Base-by-base conservation (phyloP, 2,113 vertebrate genomes). In the Numenius arquata region DNA sequence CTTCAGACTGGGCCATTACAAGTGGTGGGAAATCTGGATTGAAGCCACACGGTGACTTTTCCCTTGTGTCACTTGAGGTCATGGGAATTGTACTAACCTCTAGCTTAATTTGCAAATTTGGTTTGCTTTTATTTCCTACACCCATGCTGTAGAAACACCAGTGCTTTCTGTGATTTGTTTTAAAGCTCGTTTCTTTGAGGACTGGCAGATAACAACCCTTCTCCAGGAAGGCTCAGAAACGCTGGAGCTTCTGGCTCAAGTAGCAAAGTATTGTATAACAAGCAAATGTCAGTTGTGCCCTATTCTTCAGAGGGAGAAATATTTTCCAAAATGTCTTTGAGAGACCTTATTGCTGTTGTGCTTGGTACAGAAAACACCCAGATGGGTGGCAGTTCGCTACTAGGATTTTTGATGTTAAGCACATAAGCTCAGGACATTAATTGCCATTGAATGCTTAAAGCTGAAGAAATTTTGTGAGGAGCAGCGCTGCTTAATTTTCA, bases 271-370 rank as follows among this genome's bases (percentile, higher is more conserved):
- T 65, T 87, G 29, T 29, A 41, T 38, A 67, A 45, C 38, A 47
- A 71, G 30, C 25, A n/a, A 27, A 14, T 14, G 11, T 1, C 66
- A 19, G 7, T 36, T 12, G 14, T 55, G 53, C 30, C 20, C 7
- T 41, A 1, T 38, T 20, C 43, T 68, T 78, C 23, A 72, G 58
- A 47, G 47, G 56, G 18, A 72, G 20, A 40, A 53, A 34, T 48
- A 5, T 20, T 17, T 34, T 38, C 70, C 27, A 23, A 5, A 36
- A 47, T 21, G 8, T 3, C 40, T 89, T 45, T 34, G 75, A 26
- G 43, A 23, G 15, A 34, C 25, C 3, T 75, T 13, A 0, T 1
- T 40, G 50, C 50, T 4, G 1, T 17, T 45, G 43, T 38, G 16
- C 4, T 22, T 30, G 70, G 61, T 62, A 48, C 70, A n/a, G 85